Percentiles rank a stretch among this genome's conserved stretches.
Evolutionary conservation across 2,888 invertebrate genomes (phyloP).

Genomic region (Holacanthella duospinosa): DNA sequence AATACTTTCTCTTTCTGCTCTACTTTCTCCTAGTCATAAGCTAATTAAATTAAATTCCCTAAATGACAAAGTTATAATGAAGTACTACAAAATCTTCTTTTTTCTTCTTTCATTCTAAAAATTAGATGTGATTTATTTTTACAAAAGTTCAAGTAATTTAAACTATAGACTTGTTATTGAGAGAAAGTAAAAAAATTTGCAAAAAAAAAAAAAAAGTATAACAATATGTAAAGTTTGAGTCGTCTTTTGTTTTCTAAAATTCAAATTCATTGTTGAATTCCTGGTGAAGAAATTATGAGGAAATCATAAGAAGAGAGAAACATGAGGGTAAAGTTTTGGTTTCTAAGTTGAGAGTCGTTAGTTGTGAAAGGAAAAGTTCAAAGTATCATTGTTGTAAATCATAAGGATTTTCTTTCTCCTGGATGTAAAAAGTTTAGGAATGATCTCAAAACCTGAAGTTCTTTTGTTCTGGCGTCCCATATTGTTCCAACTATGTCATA

Average conservation of each 20-base stretch:
- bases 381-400: constrained; percentile 2
- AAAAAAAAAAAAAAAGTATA: not conserved
- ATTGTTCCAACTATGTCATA: not conserved
- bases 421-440: not conserved
- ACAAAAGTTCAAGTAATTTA: no score
- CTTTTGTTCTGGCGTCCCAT: not conserved
- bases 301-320: no score
- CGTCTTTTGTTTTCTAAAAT: no score
- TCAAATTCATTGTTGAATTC: no score
- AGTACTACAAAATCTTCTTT: no score
- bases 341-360: not conserved
- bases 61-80: not conserved
- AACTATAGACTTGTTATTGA: not conserved
- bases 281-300: no score
- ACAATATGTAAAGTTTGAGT: no score
- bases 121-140: no score
- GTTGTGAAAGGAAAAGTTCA: not conserved
- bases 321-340: no score
- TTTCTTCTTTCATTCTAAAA: no score
- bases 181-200: not conserved
- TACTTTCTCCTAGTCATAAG: not conserved
- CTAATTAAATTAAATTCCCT: not conserved
- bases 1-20: not conserved
- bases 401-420: not conserved
- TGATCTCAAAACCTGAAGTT: not conserved